phyloP scores from a whole-genome alignment of 2,888 invertebrate species.

The Pollenia labialis region DNA sequence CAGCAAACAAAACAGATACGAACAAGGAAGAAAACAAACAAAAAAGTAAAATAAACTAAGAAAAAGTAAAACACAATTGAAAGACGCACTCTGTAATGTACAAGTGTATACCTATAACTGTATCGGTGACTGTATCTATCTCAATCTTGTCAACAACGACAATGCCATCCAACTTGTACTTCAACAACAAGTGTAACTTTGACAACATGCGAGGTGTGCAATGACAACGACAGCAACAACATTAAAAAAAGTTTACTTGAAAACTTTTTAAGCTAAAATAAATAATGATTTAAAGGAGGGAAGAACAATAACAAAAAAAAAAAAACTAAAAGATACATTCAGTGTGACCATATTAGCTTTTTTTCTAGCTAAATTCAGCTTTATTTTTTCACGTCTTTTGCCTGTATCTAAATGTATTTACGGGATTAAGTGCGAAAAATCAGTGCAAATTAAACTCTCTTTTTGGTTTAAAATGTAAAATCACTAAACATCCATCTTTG shows the following conservation, averaged over 20 bases:
- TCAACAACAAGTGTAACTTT: slow-evolving; percentile 23
- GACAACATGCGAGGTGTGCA: slow-evolving; percentile 36
- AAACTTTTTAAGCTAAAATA: slow-evolving; percentile 46
- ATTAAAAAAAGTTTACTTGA: slow-evolving; percentile 19
- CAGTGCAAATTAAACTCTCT: no score
- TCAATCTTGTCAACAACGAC: slow-evolving; percentile 43
- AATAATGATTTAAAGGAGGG: slow-evolving; percentile 21
- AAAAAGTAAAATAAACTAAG: slow-evolving; percentile 17
- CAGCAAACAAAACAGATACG: slow-evolving; percentile 3
- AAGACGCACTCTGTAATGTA: slow-evolving; percentile 7
- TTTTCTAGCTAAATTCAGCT: no score
- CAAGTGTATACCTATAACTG: slow-evolving; percentile 1
- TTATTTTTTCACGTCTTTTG: no score
- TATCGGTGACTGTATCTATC: slow-evolving; percentile 1
- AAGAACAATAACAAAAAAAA: not conserved
- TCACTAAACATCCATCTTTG: no score
- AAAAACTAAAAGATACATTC: not conserved
- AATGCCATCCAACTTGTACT: slow-evolving; percentile 17
- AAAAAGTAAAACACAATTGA: slow-evolving; percentile 42
- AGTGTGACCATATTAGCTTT: no score
- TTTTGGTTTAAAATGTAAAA: no score
- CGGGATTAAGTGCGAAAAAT: no score
- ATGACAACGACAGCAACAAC: slow-evolving; percentile 22
- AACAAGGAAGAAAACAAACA: slow-evolving; percentile 1
- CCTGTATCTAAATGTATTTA: no score